Percentiles rank a stretch among this genome's conserved stretches.
Conservation (phyloP, 2,888 invertebrate genomes). For the Pachliopta kotzebuea region DNA sequence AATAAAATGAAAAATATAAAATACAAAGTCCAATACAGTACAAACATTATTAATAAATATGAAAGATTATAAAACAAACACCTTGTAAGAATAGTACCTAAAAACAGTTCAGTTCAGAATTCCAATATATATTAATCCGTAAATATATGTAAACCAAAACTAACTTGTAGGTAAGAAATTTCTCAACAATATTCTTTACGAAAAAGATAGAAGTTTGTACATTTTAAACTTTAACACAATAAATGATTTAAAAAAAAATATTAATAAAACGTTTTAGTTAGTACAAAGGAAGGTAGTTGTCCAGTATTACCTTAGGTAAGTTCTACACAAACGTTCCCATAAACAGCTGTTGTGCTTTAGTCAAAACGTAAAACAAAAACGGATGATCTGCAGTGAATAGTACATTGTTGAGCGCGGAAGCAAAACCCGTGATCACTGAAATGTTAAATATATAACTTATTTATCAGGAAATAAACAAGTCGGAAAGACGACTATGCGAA, state of each 20-base stretch:
- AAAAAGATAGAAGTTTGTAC: neutral
- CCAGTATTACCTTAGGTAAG: slow-evolving; percentile 6
- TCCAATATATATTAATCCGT: too few species aligned
- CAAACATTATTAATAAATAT: too few species aligned
- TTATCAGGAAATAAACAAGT: neutral
- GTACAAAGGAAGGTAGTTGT: neutral
- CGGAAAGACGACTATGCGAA: too few species aligned
- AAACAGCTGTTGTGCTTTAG: slow-evolving; percentile 35
- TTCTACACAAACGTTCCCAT: slow-evolving; percentile 31
- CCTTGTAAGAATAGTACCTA: too few species aligned
- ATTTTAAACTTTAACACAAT: too few species aligned
- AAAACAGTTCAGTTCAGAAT: too few species aligned
- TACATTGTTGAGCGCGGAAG: neutral
- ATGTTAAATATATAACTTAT: slow-evolving; percentile 3
- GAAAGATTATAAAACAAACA: too few species aligned
- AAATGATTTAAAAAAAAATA: too few species aligned
- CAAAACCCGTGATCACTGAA: slow-evolving; percentile 2
- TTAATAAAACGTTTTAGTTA: too few species aligned
- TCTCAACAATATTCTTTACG: neutral
- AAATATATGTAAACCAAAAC: neutral
- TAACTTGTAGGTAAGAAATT: neutral
- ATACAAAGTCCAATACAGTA: too few species aligned
- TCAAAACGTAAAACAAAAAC: slow-evolving; percentile 37
- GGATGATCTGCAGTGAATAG: slow-evolving; percentile 35
- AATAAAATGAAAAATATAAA: too few species aligned